Evolutionary conservation across 2,113 vertebrate species (phyloP).

Genomic region (Trogon melanurus): DNA sequence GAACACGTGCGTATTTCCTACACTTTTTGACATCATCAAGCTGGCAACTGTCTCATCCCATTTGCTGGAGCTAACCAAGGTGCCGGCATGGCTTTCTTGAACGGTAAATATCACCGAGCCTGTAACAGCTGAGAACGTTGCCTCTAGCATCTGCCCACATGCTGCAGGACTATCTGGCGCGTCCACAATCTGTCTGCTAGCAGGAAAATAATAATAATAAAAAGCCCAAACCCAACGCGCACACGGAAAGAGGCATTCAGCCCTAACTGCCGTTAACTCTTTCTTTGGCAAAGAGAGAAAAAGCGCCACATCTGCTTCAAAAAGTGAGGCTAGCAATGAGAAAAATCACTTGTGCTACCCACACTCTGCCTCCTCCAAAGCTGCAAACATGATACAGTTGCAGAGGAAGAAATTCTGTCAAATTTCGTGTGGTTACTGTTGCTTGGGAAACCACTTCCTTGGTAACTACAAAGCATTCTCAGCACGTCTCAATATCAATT

Average conservation of each 20-base stretch:
- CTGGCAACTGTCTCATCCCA: conserved; percentile 34
- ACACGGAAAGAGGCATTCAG: not conserved
- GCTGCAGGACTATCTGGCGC: conserved; percentile 44
- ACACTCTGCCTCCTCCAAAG: not conserved
- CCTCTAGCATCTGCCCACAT: conserved; percentile 55
- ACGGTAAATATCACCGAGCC: conserved; percentile 13
- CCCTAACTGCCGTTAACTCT: not conserved
- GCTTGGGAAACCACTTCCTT: conserved; percentile 70
- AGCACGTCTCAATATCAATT: conserved; percentile 55
- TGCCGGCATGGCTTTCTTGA: conserved; percentile 8
- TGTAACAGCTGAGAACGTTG: conserved; percentile 38
- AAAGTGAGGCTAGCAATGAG: not conserved
- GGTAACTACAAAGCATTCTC: conserved; percentile 59
- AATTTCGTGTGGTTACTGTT: conserved; percentile 62
- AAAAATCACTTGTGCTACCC: not conserved
- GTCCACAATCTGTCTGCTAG: not conserved
- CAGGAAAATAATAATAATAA: not conserved
- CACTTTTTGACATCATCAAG: conserved; percentile 11
- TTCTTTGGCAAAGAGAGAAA: not conserved
- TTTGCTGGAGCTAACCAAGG: conserved; percentile 24
- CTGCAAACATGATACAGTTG: not conserved
- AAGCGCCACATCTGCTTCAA: not conserved
- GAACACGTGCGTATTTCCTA: not conserved
- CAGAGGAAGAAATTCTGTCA: conserved; percentile 39
- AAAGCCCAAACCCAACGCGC: no score